Base-by-base conservation (phyloP, 2,888 invertebrate species). In the Empis livida region DNA sequence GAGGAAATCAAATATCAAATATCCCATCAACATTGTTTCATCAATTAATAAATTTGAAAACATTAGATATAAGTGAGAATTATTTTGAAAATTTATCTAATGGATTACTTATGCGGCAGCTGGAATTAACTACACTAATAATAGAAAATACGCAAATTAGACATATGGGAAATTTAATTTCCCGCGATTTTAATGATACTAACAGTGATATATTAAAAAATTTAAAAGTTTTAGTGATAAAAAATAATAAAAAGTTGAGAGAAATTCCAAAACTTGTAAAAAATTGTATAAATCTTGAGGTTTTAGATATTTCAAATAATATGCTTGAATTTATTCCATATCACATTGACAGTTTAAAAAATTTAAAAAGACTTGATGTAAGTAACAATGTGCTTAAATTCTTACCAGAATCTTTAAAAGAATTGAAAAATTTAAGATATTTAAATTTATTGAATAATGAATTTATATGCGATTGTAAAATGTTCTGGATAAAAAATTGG, bases 391-490 rank as follows among this genome's bases (percentile, higher is more conserved):
- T 76, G 45, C 65, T 89, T 57, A 77, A 78, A 32, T 79, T 78
- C 58, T 67, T 90, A 56, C 89, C 88, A 20, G 72, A 76, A 47
- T 79, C 83, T 14, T 63, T 92, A 45, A 75, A 77, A 45, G 74
- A 78, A 57, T 70, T 90, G 47, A 71, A 75, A 9, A 68, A 74
- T 43, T 67, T 91, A 46, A 70, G 74, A 55, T 75, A 77, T 51
- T 66, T 91, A 27, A 76, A 78, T 54, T 76, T 91, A 54, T 72
- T 77, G 32, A 77, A 78, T 48, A 92, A 92, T 64, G 82, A 81
- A 27, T 89, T 87, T 82, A 79, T 80, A 15, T 92, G 92, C 70
- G 88, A 90, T 65, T 92, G 92, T 60, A 78, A 84, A 43, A 84
- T 88, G 77, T 78, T 77, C 54, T 89, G 89, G 89, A 79, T 88